Evolutionary conservation across 2,797 vertebrate species (phyloP).

Genomic region (Xenops minutus): DNA sequence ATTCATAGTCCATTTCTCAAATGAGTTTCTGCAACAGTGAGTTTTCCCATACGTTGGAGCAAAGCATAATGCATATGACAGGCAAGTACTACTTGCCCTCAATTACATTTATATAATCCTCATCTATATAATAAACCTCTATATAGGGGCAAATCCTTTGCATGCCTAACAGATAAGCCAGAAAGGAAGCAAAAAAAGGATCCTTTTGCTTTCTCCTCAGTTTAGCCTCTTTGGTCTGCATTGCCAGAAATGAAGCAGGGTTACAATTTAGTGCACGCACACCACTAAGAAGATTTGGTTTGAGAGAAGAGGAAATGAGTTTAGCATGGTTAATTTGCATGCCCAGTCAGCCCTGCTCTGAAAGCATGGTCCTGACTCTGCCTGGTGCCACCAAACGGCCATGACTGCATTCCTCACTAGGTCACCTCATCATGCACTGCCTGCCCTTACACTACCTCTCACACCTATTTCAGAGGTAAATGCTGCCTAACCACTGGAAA

Average conservation of each 20-base stretch:
- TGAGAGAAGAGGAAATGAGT: neutral
- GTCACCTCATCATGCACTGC: accelerated
- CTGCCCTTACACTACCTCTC: accelerated
- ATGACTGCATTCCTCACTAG: accelerated
- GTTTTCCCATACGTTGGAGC: neutral
- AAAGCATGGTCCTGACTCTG: accelerated
- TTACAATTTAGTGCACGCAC: accelerated
- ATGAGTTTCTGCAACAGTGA: neutral
- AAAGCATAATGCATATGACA: neutral
- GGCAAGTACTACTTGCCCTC: neutral
- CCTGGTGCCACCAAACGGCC: neutral
- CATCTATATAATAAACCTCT: neutral
- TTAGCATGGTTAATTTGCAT: neutral
- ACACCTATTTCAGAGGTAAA: neutral
- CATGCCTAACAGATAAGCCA: neutral
- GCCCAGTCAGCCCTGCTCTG: neutral
- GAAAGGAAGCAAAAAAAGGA: neutral
- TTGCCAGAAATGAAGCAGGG: neutral
- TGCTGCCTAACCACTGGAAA: neutral
- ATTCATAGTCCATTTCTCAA: neutral
- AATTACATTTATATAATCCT: neutral
- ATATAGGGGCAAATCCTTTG: neutral
- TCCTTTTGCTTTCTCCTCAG: neutral
- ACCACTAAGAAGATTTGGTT: neutral
- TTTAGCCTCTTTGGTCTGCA: neutral